Conservation (phyloP, 2,888 invertebrate genomes). For the Dinocampus coccinellae region DNA sequence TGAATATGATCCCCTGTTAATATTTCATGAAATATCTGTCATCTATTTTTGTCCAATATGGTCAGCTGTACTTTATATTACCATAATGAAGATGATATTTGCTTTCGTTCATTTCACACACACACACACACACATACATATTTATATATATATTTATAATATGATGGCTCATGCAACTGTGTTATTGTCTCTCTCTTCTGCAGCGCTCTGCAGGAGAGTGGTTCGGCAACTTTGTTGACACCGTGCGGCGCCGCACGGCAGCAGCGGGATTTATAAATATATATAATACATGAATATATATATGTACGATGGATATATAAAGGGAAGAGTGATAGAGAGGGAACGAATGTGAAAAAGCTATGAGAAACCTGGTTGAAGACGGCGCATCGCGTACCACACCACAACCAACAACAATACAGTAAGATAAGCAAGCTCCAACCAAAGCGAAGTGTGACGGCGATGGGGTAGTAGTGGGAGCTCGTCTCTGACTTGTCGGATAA, state of each 20-base stretch:
- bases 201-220: conserved; percentile 44
- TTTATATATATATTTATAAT: conserved; percentile 37
- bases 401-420: conserved; percentile 61
- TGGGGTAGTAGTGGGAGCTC: conserved; percentile 40
- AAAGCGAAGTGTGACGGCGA: not conserved
- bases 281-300: not conserved
- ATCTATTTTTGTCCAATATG: conserved; percentile 59
- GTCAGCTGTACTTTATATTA: conserved; percentile 64
- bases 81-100: conserved; percentile 61
- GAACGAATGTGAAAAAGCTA: conserved; percentile 33
- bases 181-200: conserved; percentile 37
- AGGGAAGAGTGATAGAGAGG: conserved; percentile 30
- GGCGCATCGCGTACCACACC: conserved; percentile 45
- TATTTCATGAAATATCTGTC: conserved; percentile 54
- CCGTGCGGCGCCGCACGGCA: conserved; percentile 35
- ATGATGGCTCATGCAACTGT: not conserved
- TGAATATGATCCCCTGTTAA: conserved; percentile 22
- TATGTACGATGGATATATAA: not conserved
- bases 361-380: conserved; percentile 55
- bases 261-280: not conserved
- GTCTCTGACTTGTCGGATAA: conserved; percentile 55
- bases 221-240: conserved; percentile 48
- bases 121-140: conserved; percentile 32
- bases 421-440: conserved; percentile 59
- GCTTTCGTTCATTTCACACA: conserved; percentile 26